Conservation (phyloP, 2,888 invertebrate species). For the Melanostoma scalare region DNA sequence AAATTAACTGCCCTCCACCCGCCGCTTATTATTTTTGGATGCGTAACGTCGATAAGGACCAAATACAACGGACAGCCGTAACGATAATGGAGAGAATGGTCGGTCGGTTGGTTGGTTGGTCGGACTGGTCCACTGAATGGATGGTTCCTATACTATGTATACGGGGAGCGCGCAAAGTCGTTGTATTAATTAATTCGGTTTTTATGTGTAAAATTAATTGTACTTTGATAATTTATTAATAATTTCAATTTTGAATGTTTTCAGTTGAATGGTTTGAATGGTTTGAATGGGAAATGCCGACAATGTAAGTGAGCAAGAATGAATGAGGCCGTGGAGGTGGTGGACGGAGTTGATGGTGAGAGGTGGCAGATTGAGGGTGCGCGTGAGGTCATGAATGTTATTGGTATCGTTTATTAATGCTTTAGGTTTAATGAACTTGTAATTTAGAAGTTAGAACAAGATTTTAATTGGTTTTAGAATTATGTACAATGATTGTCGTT, state of each 20-base stretch:
- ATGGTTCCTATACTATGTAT: too few relatives aligned
- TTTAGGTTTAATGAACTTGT: slow-evolving; percentile 67
- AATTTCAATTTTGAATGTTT: slow-evolving; percentile 71
- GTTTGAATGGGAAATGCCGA: slow-evolving; percentile 37
- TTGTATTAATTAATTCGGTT: slow-evolving; percentile 72
- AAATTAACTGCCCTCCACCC: slow-evolving; percentile 66
- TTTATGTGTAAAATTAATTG: slow-evolving; percentile 72
- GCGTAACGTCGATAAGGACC: slow-evolving; percentile 60
- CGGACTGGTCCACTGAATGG: not conserved
- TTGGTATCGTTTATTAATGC: slow-evolving; percentile 57
- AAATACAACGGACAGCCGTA: slow-evolving; percentile 18
- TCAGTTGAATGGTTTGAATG: slow-evolving; percentile 64
- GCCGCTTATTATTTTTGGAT: slow-evolving; percentile 1
- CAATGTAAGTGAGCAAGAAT: slow-evolving; percentile 33
- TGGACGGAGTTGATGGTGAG: not conserved
- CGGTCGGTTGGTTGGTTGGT: not conserved
- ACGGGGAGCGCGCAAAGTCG: slow-evolving; percentile 15
- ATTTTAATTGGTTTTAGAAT: slow-evolving; percentile 59
- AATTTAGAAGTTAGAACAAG: slow-evolving; percentile 58
- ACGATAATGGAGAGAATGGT: slow-evolving; percentile 35
- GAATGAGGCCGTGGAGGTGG: not conserved
- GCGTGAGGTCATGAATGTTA: slow-evolving; percentile 53
- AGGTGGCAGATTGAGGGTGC: not conserved
- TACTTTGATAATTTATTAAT: slow-evolving; percentile 72
- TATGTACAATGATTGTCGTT: slow-evolving; percentile 13